Base-by-base conservation (phyloP, 2,797 vertebrate genomes). In the Intellagama lesueurii region DNA sequence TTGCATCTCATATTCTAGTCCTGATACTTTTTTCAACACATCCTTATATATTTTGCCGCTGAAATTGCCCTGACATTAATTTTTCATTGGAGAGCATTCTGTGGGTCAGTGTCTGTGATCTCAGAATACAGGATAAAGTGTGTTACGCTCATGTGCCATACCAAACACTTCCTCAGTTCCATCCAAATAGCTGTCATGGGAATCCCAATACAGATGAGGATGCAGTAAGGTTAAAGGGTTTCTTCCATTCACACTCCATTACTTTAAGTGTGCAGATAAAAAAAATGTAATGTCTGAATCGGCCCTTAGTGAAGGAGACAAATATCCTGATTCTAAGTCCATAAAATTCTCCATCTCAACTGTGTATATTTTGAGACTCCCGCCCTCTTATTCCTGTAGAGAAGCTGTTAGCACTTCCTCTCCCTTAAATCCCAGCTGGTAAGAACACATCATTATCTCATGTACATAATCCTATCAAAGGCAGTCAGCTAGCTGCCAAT, bases 401-500 rank as follows among this genome's bases (percentile, higher is more conserved):
- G n/a, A 22, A 60, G 78, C 7, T 14, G 30, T 87, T 70, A 90
- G 24, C 12, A 89, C 47, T 72, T n/a, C 14, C 70, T 26, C 5
- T 72, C 28, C 24, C 11, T 44, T 75, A 68, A 85, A 1, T 26
- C 8, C 56, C 40, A 78, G 56, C 0, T 0, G 24, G 49, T 85
- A 91, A 84, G 82, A 64, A 60, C 76, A 86, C 35, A n/a, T 81
- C 30, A 92, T 86, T 87, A 88, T 83, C 22, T 87, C 78, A 72
- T 11, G 40, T 81, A 88, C 60, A 81, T 78, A 81, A 93, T 89
- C 80, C 60, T 89, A 82, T 86, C 44, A 88, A 88, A 93, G 77
- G 60, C 47, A 87, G 76, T 5, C 79, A 82, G 47, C 19, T 87
- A 83, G n/a, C 44, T 92, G 89, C 73, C 83, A 87, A n/a, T 60